A percentile compares a stretch with the other conserved stretches of the same genome.
Conservation (phyloP, 2,113 vertebrate genomes). For the Phainopepla nitens region DNA sequence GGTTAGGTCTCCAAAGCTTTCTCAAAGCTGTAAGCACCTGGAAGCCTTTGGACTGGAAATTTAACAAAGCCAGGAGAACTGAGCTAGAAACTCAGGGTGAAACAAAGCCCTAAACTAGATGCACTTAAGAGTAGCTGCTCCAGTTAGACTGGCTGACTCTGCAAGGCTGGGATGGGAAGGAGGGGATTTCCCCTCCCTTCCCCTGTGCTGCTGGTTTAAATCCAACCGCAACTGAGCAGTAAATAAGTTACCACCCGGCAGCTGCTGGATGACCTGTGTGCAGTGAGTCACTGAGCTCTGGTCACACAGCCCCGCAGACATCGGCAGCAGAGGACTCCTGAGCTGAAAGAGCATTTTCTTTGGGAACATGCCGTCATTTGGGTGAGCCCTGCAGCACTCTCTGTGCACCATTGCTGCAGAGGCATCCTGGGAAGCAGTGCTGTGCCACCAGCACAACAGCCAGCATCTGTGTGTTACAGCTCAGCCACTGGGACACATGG, state of each 20-base stretch:
- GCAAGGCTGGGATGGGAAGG: background rate
- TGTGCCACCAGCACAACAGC: background rate
- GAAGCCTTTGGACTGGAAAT: background rate
- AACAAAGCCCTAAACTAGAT: background rate
- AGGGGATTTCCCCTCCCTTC: slow-evolving; percentile 41
- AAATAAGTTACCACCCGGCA: background rate
- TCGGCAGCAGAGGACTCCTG: background rate
- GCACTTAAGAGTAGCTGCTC: background rate
- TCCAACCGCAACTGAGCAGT: slow-evolving; percentile 25
- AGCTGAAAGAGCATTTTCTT: background rate
- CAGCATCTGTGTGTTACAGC: background rate
- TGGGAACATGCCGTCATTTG: background rate
- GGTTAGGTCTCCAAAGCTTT: background rate
- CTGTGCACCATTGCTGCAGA: background rate
- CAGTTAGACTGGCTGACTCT: slow-evolving; percentile 8
- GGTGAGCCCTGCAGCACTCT: background rate
- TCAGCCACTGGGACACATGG: fast-evolving
- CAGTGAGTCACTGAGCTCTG: background rate
- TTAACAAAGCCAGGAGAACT: background rate
- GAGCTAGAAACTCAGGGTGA: background rate
- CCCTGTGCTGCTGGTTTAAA: background rate
- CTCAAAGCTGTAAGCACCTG: background rate
- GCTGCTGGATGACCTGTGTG: background rate
- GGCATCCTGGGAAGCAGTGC: background rate
- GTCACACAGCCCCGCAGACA: background rate